Conservation (phyloP, 2,888 invertebrate species). For the Tetragnatha montana region DNA sequence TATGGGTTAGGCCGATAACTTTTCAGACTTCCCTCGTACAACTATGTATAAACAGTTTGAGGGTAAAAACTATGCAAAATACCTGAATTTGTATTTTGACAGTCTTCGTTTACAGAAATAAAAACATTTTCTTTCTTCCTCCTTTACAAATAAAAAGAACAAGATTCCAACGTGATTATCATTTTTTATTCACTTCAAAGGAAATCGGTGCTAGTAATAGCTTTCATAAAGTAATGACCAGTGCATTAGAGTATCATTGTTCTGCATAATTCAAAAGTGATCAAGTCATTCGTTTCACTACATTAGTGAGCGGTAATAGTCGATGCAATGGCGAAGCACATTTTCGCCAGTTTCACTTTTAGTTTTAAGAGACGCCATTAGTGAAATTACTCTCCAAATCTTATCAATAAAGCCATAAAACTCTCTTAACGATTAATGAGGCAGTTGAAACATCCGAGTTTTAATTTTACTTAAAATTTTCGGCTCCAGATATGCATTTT, state of each 20-base stretch:
- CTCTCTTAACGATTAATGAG: not conserved
- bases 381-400: conserved; percentile 6
- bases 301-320: not conserved
- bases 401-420: conserved; percentile 27
- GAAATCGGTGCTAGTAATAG: not conserved
- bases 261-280: not conserved
- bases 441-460: not conserved
- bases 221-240: not conserved
- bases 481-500: not conserved
- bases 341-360: not conserved
- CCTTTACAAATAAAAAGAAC: no score
- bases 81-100: no score
- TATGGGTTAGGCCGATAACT: no score
- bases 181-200: not conserved
- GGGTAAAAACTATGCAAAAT: no score
- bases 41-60: no score
- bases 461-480: not conserved
- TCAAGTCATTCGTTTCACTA: not conserved
- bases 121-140: no score
- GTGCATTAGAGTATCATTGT: not conserved
- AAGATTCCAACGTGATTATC: no score
- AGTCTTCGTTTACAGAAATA: no score
- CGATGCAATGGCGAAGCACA: not conserved
- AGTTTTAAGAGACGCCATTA: conserved; percentile 3
- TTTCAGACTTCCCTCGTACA: no score